Conservation (phyloP, 2,888 invertebrate genomes). For the Synergus gifuensis region DNA sequence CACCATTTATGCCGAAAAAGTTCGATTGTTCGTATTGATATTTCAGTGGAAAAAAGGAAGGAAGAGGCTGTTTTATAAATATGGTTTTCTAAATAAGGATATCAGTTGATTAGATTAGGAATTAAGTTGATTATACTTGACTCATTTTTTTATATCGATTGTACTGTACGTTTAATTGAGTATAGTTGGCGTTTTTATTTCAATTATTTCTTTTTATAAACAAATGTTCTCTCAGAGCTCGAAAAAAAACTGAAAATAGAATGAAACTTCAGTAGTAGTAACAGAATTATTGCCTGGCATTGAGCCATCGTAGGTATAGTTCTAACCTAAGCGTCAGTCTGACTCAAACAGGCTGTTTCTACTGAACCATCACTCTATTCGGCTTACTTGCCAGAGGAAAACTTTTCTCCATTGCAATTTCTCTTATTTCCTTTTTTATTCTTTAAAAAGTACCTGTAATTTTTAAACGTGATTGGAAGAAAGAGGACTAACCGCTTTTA, state of each 20-base stretch:
- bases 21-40: not conserved
- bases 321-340: slow-evolving; percentile 33
- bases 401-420: slow-evolving; percentile 23
- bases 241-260: slow-evolving; percentile 9
- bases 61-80: no score
- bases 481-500: not conserved
- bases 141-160: not conserved
- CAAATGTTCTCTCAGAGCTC: not conserved
- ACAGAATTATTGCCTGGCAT: slow-evolving; percentile 37
- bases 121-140: not conserved
- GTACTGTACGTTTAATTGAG: not conserved
- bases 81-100: not conserved
- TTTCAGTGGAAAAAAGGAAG: not conserved
- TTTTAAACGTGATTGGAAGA: not conserved
- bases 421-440: slow-evolving; percentile 19
- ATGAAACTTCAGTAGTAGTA: slow-evolving; percentile 22
- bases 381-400: slow-evolving; percentile 35
- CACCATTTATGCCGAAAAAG: no score
- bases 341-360: slow-evolving; percentile 41
- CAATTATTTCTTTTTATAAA: slow-evolving; percentile 10
- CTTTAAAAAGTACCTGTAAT: not conserved
- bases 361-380: slow-evolving; percentile 45
- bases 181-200: not conserved
- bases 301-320: slow-evolving; percentile 24
- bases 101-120: not conserved